These are phyloP conservation scores for Eupsittula cactorum DNA, from an alignment of 2,113 vertebrate genomes.

Conservation along the genomic window DNA sequence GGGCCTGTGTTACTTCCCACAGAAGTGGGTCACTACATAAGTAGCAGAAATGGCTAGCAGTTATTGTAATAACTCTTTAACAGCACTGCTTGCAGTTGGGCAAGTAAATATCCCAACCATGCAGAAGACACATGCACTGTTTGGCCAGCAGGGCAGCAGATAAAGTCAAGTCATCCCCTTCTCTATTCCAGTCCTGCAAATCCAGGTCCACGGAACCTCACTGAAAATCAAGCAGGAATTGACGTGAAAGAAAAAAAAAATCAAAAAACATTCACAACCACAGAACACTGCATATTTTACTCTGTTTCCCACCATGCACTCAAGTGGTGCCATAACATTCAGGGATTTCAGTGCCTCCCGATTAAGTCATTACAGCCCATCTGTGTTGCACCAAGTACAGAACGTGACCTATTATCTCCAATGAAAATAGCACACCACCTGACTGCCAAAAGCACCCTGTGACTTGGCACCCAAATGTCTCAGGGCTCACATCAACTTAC, in stretches of 20 bases:
- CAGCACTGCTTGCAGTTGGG: not conserved
- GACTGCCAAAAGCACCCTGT: slow-evolving; percentile 51
- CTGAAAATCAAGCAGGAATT: not conserved
- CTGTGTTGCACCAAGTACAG: slow-evolving; percentile 52
- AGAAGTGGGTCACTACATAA: not conserved
- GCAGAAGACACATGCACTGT: accelerated
- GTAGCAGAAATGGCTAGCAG: not conserved
- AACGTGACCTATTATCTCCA: slow-evolving; percentile 46
- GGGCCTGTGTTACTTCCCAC: not conserved
- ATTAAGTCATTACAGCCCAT: slow-evolving; percentile 55
- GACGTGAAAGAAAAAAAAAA: not conserved
- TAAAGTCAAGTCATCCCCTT: not conserved
- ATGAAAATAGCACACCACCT: slow-evolving; percentile 42
- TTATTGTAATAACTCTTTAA: not conserved
- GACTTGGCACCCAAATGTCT: slow-evolving; percentile 47
- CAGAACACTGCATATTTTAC: not conserved
- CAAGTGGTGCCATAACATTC: not conserved
- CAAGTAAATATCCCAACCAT: not conserved
- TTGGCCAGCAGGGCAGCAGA: not conserved
- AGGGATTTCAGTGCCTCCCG: not conserved
- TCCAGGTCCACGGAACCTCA: not conserved
- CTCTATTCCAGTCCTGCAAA: not conserved
- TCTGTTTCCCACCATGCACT: not conserved
- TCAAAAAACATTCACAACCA: not conserved
- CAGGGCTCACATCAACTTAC: slow-evolving; percentile 13